Conservation (phyloP, 2,797 vertebrate species). For the Girardinus metallicus region DNA sequence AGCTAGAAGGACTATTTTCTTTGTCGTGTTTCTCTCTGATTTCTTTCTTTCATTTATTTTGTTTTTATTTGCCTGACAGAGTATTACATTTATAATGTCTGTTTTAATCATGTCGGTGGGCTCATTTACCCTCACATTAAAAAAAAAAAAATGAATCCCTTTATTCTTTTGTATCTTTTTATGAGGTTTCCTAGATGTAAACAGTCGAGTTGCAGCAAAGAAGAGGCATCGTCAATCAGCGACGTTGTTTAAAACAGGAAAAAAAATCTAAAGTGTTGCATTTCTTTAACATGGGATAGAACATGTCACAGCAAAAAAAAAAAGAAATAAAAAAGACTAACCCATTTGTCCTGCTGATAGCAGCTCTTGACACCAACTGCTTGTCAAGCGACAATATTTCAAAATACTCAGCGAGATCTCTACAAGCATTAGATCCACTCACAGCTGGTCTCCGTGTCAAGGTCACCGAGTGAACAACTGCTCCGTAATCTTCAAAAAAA, state of each 20-base stretch:
- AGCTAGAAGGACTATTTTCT: not conserved
- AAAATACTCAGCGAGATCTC: constrained; percentile 40
- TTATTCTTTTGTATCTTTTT: constrained; percentile 29
- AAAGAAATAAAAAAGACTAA: constrained; percentile 5
- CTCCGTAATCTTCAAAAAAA: constrained; percentile 67
- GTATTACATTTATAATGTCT: constrained; percentile 20
- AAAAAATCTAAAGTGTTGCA: constrained; percentile 48
- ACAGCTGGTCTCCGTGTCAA: constrained; percentile 59
- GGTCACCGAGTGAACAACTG: constrained; percentile 64
- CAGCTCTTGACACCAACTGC: constrained; percentile 52
- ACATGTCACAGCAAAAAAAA: constrained; percentile 11
- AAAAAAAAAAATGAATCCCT: constrained; percentile 7
- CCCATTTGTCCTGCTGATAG: constrained; percentile 24
- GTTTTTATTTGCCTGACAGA: not conserved
- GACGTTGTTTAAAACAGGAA: constrained; percentile 48
- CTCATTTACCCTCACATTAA: not conserved
- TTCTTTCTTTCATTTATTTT: not conserved
- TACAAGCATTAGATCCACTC: constrained; percentile 46
- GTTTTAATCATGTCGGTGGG: constrained; percentile 27
- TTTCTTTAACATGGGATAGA: constrained; percentile 17
- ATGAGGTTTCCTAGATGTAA: constrained; percentile 18
- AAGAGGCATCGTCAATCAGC: constrained; percentile 44
- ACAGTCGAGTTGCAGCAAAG: constrained; percentile 47
- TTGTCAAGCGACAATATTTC: constrained; percentile 48
- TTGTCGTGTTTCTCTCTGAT: not conserved